Percentiles rank a stretch among this genome's conserved stretches.
Conservation (phyloP, 2,888 invertebrate genomes). For the Drosophila neoperkinsi region DNA sequence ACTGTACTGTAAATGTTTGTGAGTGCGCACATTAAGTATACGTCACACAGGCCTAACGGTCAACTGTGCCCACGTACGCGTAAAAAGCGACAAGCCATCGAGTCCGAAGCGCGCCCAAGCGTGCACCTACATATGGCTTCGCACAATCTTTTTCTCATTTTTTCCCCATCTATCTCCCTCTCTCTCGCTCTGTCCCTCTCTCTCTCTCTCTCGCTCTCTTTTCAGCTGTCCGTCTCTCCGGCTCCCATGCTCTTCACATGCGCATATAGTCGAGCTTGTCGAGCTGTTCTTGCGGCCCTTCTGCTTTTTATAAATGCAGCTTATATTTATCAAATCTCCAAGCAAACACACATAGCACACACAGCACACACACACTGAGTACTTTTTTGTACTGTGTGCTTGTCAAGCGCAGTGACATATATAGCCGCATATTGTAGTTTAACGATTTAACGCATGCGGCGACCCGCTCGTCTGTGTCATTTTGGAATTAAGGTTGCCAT, state of each 20-base stretch:
- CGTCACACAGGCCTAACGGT: slow-evolving; percentile 40
- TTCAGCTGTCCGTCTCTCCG: background rate
- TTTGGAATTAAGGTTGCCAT: slow-evolving; percentile 46
- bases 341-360: slow-evolving; percentile 27
- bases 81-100: slow-evolving; percentile 46
- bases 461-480: slow-evolving; percentile 62
- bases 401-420: slow-evolving; percentile 43
- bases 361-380: background rate
- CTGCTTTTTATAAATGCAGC: slow-evolving; percentile 65
- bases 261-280: slow-evolving; percentile 9
- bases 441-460: slow-evolving; percentile 13
- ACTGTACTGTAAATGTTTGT: background rate
- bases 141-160: slow-evolving; percentile 26
- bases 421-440: slow-evolving; percentile 21
- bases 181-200: background rate
- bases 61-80: slow-evolving; percentile 67
- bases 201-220: background rate
- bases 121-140: slow-evolving; percentile 60
- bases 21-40: slow-evolving; percentile 43
- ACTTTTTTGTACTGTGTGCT: slow-evolving; percentile 1
- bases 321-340: slow-evolving; percentile 61
- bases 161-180: background rate
- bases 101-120: slow-evolving; percentile 47
- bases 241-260: slow-evolving; percentile 5
- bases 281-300: slow-evolving; percentile 40